phyloP scores from a whole-genome alignment of 2,888 invertebrate species.

The Mesopsocus fuscifrons region DNA sequence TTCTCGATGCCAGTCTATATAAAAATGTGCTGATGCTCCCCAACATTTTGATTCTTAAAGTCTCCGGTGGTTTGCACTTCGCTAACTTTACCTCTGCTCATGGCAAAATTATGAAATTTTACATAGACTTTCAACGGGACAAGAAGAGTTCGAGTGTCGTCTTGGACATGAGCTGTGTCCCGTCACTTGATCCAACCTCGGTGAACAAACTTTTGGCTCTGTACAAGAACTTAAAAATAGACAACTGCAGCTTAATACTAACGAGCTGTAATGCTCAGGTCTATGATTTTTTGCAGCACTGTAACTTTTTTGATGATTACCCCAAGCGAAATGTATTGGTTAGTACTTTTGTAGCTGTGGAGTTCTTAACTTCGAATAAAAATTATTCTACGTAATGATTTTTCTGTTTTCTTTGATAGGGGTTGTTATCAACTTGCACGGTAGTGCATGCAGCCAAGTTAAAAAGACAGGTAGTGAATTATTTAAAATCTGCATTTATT shows the following conservation, averaged over 20 bases:
- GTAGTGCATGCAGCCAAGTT: too few relatives aligned
- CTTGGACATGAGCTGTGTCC: constrained; percentile 21
- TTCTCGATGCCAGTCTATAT: constrained; percentile 41
- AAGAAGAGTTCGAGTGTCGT: constrained; percentile 13
- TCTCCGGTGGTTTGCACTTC: constrained; percentile 22
- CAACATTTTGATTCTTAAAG: constrained; percentile 16
- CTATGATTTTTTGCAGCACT: constrained; percentile 20
- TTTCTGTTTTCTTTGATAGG: too few relatives aligned
- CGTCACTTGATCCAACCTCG: constrained; percentile 21
- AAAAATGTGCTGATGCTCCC: constrained; percentile 32
- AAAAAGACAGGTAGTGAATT: too few relatives aligned
- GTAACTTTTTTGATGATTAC: constrained; percentile 24
- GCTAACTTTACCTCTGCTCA: constrained; percentile 20
- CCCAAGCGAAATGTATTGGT: constrained; percentile 16
- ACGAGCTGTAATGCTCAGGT: constrained; percentile 19
- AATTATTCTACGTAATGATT: too few relatives aligned
- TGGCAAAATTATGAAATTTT: constrained; percentile 13
- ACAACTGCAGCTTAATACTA: constrained; percentile 14
- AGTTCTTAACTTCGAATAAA: too few relatives aligned
- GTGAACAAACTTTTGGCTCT: constrained; percentile 17
- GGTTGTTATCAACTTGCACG: too few relatives aligned
- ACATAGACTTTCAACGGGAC: background rate
- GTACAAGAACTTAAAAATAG: constrained; percentile 16
- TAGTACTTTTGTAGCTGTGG: background rate
- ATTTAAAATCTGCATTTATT: too few relatives aligned